Evolutionary conservation across 2,113 vertebrate genomes (phyloP).

Genomic region (Sceloporus undulatus): DNA sequence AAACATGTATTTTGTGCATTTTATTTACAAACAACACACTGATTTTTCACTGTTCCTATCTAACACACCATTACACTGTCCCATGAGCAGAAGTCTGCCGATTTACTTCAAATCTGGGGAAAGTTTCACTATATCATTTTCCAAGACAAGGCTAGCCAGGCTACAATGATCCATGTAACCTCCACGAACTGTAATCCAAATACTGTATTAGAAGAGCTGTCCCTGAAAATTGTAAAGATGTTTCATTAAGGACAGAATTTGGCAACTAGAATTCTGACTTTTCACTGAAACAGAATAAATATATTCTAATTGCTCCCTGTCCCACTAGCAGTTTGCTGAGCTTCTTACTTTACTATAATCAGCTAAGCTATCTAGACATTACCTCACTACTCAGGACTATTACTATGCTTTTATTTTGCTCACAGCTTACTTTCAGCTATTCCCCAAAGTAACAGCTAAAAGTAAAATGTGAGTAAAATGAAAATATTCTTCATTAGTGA

Average conservation of each 20-base stretch:
- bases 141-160: no score
- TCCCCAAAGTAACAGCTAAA: background rate
- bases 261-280: background rate
- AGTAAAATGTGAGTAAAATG: background rate
- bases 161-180: background rate
- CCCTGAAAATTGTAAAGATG: background rate
- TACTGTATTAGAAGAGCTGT: background rate
- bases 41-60: background rate
- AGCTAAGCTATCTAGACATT: no score
- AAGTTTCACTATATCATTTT: background rate
- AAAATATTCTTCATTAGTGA: background rate
- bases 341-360: no score
- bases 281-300: no score
- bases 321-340: no score
- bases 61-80: background rate
- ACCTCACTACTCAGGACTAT: no score
- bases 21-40: background rate
- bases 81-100: background rate
- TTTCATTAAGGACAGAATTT: background rate
- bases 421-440: no score
- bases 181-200: background rate
- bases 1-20: slow-evolving; percentile 35
- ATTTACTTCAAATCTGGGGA: background rate
- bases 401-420: no score
- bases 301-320: no score